Percentiles rank a stretch among this genome's conserved stretches.
phyloP scores from a whole-genome alignment of 2,888 invertebrate species.

The Machimus atricapillus region DNA sequence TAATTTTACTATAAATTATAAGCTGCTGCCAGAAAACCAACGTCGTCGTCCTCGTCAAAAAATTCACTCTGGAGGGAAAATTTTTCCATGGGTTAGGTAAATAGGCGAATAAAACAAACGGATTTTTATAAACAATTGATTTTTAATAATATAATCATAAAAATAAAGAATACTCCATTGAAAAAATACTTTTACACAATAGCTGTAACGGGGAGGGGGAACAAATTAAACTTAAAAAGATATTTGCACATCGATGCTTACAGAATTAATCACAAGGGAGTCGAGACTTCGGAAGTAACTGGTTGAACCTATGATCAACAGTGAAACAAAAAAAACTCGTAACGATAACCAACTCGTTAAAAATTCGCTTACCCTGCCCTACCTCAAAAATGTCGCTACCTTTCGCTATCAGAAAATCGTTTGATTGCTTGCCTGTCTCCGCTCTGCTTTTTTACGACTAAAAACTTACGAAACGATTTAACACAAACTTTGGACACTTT shows the following conservation, averaged over 20 bases:
- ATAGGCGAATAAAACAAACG: not conserved
- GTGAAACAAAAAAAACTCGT: not conserved
- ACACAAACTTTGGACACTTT: not conserved
- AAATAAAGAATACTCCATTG: conserved; percentile 29
- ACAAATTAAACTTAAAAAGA: not conserved
- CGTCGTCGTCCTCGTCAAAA: no score
- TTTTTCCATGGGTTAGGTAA: not conserved
- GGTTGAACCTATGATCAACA: not conserved
- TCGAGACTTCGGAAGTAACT: not conserved
- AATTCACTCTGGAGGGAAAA: no score
- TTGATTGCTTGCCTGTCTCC: not conserved
- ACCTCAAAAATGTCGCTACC: not conserved
- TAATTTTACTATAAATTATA: no score
- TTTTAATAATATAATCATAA: not conserved
- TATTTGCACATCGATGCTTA: not conserved
- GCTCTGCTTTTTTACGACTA: not conserved
- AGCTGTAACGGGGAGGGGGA: not conserved
- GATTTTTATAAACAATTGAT: not conserved
- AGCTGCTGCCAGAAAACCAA: no score
- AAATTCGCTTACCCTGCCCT: not conserved
- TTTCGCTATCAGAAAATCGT: not conserved
- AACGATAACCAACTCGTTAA: not conserved
- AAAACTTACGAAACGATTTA: not conserved
- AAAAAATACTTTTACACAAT: conserved; percentile 27
- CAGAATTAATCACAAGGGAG: not conserved